Evolutionary conservation across 2,113 vertebrate genomes (phyloP).

Genomic region (Solenodon paradoxus): DNA sequence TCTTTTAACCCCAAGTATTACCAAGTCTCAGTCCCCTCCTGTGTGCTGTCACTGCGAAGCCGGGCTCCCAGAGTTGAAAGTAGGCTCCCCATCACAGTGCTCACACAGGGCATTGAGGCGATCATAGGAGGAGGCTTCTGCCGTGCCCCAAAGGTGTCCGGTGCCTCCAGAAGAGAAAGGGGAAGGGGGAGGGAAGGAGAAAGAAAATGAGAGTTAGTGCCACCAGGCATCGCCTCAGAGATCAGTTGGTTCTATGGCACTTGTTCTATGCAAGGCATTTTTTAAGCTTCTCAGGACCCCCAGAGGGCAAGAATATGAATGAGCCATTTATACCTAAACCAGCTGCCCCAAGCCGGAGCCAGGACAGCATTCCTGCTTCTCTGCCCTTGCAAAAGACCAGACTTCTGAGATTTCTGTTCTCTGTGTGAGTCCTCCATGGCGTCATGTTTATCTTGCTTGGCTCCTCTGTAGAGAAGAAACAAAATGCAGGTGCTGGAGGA

Average conservation of each 20-base stretch:
- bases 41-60: fast-evolving
- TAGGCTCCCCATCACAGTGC: background rate
- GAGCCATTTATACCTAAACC: background rate
- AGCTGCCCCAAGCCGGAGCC: background rate
- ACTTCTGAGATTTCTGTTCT: background rate
- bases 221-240: background rate
- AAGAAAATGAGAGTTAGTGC: background rate
- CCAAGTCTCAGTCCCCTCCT: background rate
- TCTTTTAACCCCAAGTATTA: background rate
- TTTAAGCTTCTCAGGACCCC: background rate
- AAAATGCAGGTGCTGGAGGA: background rate
- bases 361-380: background rate
- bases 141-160: background rate
- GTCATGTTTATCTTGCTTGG: background rate
- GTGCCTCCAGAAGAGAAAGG: background rate
- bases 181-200: background rate
- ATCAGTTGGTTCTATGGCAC: background rate
- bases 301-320: background rate
- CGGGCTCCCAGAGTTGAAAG: background rate
- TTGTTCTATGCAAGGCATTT: background rate
- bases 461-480: background rate
- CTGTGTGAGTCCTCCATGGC: background rate
- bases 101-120: background rate
- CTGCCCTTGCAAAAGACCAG: background rate
- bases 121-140: background rate